Conservation (phyloP, 2,888 invertebrate species). For the Plebejus melissa region DNA sequence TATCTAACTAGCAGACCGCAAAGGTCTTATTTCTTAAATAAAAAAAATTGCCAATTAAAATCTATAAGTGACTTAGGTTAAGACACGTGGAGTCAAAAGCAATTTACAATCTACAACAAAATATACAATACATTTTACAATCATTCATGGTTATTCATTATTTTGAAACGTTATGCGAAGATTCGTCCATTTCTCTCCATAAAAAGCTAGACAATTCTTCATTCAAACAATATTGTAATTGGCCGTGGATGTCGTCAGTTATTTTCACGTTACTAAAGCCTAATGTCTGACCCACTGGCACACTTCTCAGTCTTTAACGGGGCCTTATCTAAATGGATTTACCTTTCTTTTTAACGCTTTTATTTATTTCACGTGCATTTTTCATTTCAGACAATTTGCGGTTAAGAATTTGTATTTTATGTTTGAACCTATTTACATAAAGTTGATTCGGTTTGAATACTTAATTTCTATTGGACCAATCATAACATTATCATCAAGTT, state of each 20-base stretch:
- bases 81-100: too few species aligned
- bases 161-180: not conserved
- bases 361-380: not conserved
- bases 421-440: not conserved
- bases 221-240: constrained; percentile 4
- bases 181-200: not conserved
- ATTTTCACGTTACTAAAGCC: not conserved
- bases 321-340: constrained; percentile 17
- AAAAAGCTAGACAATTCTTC: not conserved
- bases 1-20: not conserved
- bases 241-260: constrained; percentile 3
- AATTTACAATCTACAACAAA: too few species aligned
- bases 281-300: constrained; percentile 24
- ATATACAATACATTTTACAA: too few species aligned
- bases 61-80: too few species aligned
- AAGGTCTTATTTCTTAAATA: not conserved
- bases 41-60: not conserved
- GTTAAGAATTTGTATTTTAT: not conserved
- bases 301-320: constrained; percentile 14
- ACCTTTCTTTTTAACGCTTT: constrained; percentile 19
- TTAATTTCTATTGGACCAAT: too few species aligned
- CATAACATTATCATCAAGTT: too few species aligned
- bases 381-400: constrained; percentile 1
- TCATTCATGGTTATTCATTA: not conserved
- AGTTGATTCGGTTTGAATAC: not conserved